phyloP scores from a whole-genome alignment of 2,797 vertebrate genomes.

The Sebastes baramenuke region DNA sequence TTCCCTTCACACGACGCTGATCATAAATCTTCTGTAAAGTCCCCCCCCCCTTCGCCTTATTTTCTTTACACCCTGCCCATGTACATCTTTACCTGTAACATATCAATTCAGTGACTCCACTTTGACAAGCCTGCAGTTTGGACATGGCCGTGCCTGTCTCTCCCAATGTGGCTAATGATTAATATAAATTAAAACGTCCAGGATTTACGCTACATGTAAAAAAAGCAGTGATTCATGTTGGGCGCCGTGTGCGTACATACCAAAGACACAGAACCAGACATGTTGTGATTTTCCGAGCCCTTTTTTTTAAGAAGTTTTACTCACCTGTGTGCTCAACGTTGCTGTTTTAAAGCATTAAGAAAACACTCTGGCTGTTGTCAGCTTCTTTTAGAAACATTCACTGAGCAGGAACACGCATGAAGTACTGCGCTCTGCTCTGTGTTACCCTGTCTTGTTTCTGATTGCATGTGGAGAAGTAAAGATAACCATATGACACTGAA shows the following conservation, averaged over 20 bases:
- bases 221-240: slow-evolving; percentile 17
- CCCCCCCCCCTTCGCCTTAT: background rate
- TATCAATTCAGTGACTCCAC: slow-evolving; percentile 33
- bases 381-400: slow-evolving; percentile 56
- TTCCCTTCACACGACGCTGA: slow-evolving; percentile 28
- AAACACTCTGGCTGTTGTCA: slow-evolving; percentile 80
- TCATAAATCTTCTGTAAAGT: slow-evolving; percentile 54
- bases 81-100: slow-evolving; percentile 24
- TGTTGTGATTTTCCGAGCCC: slow-evolving; percentile 43
- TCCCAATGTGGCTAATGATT: slow-evolving; percentile 39
- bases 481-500: slow-evolving; percentile 85
- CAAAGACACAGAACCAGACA: slow-evolving; percentile 38
- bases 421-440: slow-evolving; percentile 72
- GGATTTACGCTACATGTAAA: slow-evolving; percentile 11
- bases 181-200: slow-evolving; percentile 39
- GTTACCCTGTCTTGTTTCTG: slow-evolving; percentile 78
- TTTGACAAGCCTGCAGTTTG: slow-evolving; percentile 35
- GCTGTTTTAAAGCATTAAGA: slow-evolving; percentile 71
- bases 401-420: slow-evolving; percentile 60
- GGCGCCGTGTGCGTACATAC: slow-evolving; percentile 10
- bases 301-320: slow-evolving; percentile 28
- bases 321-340: slow-evolving; percentile 72
- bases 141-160: slow-evolving; percentile 31
- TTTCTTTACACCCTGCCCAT: slow-evolving; percentile 3
- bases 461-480: slow-evolving; percentile 83